Percentiles rank a stretch among this genome's conserved stretches.
These are phyloP conservation scores for Esox masquinongy DNA, from an alignment of 2,797 vertebrate species.

Conservation along the genomic window DNA sequence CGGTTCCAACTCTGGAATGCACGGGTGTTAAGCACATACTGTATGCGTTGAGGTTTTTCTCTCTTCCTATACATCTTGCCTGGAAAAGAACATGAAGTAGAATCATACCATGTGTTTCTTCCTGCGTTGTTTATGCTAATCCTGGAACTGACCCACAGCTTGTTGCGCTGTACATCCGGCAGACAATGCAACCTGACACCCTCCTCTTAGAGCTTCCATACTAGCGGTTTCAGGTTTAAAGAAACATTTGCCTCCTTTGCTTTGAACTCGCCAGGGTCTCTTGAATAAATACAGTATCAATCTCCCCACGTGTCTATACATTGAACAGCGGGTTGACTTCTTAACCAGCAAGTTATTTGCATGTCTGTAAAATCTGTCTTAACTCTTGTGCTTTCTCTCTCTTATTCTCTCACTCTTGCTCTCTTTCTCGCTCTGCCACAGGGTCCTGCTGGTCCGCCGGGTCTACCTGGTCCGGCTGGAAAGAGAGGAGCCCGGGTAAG, in stretches of 20 bases:
- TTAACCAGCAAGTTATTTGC: slow-evolving; percentile 46
- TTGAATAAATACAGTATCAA: slow-evolving; percentile 50
- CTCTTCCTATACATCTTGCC: not conserved
- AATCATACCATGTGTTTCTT: slow-evolving; percentile 30
- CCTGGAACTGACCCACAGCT: slow-evolving; percentile 9
- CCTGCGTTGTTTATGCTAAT: slow-evolving; percentile 15
- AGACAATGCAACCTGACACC: slow-evolving; percentile 29
- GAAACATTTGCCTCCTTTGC: slow-evolving; percentile 38
- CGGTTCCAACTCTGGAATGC: not conserved
- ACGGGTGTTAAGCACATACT: not conserved
- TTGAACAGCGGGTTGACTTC: slow-evolving; percentile 62
- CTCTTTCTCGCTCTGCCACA: slow-evolving; percentile 54
- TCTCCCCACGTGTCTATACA: slow-evolving; percentile 40
- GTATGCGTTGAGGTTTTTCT: not conserved
- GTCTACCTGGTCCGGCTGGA: slow-evolving; percentile 89
- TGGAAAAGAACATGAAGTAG: not conserved
- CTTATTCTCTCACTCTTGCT: not conserved
- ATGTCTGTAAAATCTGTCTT: slow-evolving; percentile 7
- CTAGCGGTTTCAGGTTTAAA: slow-evolving; percentile 34
- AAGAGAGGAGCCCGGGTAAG: slow-evolving; percentile 93
- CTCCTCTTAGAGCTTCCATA: slow-evolving; percentile 31
- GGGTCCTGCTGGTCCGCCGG: slow-evolving; percentile 90
- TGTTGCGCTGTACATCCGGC: slow-evolving; percentile 5
- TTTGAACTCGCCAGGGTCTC: slow-evolving; percentile 45
- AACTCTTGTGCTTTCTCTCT: not conserved